Evolutionary conservation across 2,888 invertebrate genomes (phyloP), one percentile per base, ranked within the genome.

Genomic region (Spilosoma lubricipeda): DNA sequence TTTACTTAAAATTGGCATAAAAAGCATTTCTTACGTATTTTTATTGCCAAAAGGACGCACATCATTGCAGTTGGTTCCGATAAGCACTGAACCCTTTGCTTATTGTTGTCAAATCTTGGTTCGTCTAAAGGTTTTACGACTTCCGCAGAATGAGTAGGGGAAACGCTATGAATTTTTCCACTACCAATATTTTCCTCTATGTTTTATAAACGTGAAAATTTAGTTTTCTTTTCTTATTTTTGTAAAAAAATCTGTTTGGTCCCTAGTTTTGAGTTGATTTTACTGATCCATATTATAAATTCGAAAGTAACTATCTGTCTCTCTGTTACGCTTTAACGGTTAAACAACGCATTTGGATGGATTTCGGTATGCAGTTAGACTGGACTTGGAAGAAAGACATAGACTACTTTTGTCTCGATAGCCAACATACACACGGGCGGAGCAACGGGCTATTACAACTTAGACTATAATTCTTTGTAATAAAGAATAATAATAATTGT

Each of bases 101-200:
- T 74, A 74, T 74, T 59, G 27, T 30, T 30, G 27, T 63, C 30
- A 63, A 63, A 63, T 63, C 63, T 63, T 30, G 63, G 63, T 30
- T 18, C 63, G 63, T 63, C 30, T 63, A 15, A 59, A 70, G n/a
- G 59, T 74, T 74, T 74, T 74, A 74, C 48, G 70, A 70, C 74
- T 74, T 70, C 74, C 74, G 70, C 67, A 33, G 48, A 23, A 42
- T 67, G 67, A 67, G 45, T 74, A 30, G 66, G 65, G 74, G 70
- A 63, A 56, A n/a, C 45, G 48, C n/a, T 70, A 27, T 36, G 33
- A 52, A 39, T 36, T 69, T 68, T 64, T 39, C 18, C 42, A 36
- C 48, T 52, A 30, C n/a, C n/a, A 67, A 67, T n/a, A 67, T 42
- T 39, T 42, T 23, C 20, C 42, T 67, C 3, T 45, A 27, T 5